Percentiles rank a stretch among this genome's conserved stretches.
phyloP scores from a whole-genome alignment of 2,797 vertebrate genomes.

The Stomatorhinus walkeri region DNA sequence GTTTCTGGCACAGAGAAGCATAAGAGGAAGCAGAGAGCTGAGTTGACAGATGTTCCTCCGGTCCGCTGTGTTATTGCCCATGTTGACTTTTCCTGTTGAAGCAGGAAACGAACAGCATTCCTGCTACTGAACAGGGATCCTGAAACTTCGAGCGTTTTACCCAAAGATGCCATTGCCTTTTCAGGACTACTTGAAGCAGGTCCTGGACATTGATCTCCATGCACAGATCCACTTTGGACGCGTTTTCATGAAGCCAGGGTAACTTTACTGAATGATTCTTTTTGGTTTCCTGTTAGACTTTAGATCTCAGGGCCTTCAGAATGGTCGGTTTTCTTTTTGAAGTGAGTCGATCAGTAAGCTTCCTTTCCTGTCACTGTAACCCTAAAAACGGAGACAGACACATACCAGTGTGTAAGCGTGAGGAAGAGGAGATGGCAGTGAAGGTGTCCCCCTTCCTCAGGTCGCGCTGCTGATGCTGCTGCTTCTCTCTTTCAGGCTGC shows the following conservation, averaged over 20 bases:
- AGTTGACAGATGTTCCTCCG: not conserved
- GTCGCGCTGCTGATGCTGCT: not conserved
- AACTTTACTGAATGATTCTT: not conserved
- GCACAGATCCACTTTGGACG: slow-evolving; percentile 98
- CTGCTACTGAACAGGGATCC: not conserved
- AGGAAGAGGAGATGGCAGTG: not conserved
- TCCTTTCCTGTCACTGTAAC: not conserved
- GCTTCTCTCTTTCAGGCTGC: slow-evolving; percentile 68
- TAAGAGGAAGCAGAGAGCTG: not conserved
- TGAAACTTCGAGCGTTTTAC: not conserved
- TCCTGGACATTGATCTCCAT: slow-evolving; percentile 97
- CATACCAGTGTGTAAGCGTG: not conserved
- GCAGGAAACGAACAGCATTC: not conserved
- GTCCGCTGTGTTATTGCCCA: not conserved
- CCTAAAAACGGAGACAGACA: not conserved
- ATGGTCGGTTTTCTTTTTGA: not conserved
- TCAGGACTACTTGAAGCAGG: slow-evolving; percentile 98
- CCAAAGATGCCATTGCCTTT: not conserved
- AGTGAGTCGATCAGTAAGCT: not conserved
- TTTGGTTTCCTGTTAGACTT: not conserved
- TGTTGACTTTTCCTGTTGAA: not conserved
- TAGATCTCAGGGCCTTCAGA: not conserved
- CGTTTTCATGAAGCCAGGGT: slow-evolving; percentile 99
- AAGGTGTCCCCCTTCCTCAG: not conserved
- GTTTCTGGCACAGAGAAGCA: not conserved